Percentiles rank a stretch among this genome's conserved stretches.
Conservation (phyloP, 2,888 invertebrate genomes). For the Athetis lepigone region DNA sequence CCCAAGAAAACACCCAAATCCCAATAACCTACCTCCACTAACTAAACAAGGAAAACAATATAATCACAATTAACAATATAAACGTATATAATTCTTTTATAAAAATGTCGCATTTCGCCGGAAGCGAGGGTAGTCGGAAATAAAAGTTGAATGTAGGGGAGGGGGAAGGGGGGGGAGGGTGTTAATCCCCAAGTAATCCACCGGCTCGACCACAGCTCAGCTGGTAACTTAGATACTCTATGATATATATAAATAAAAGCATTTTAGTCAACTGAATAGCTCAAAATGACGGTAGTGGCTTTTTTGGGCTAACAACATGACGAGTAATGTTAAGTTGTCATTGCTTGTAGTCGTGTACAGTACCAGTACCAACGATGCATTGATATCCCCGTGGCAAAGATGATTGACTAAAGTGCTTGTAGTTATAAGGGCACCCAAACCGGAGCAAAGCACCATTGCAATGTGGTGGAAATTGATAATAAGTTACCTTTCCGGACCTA, state of each 20-base stretch:
- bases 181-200: conserved; percentile 55
- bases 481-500: too few relatives aligned
- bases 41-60: background rate
- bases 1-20: background rate
- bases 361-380: too few relatives aligned
- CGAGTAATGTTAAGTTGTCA: too few relatives aligned
- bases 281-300: too few relatives aligned
- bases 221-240: conserved; percentile 45
- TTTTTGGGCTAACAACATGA: too few relatives aligned
- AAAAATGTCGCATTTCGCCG: conserved; percentile 33
- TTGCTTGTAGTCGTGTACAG: too few relatives aligned
- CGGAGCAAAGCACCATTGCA: too few relatives aligned
- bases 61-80: conserved; percentile 14
- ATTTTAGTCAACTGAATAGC: background rate
- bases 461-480: too few relatives aligned
- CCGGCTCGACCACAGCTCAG: conserved; percentile 31
- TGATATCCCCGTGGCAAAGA: too few relatives aligned
- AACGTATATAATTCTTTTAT: conserved; percentile 10
- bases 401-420: too few relatives aligned
- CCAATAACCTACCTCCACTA: background rate
- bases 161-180: conserved; percentile 12
- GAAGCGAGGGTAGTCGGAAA: conserved; percentile 48
- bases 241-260: conserved; percentile 25
- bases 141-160: conserved; percentile 52
- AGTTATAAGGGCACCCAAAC: too few relatives aligned